Evolutionary conservation across 2,113 vertebrate species (phyloP).

Genomic region (Balaeniceps rex): DNA sequence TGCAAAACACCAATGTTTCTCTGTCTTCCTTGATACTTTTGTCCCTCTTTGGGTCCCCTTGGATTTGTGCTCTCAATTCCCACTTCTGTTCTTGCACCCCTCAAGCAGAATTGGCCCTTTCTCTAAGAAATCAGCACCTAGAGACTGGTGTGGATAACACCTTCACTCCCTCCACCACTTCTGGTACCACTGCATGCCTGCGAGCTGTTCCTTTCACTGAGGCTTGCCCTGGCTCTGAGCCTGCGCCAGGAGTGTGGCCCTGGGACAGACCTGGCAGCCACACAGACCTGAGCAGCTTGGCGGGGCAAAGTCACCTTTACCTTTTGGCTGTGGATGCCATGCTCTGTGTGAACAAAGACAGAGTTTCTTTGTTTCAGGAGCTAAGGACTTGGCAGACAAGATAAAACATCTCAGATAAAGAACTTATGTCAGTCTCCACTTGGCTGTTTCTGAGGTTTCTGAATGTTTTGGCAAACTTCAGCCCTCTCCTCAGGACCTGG

Average conservation of each 20-base stretch:
- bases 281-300: not conserved
- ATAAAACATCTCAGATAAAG: not conserved
- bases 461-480: slow-evolving; percentile 21
- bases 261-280: not conserved
- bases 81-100: not conserved
- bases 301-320: not conserved
- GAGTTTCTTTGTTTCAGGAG: slow-evolving; percentile 16
- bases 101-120: not conserved
- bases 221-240: not conserved
- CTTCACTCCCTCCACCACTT: not conserved
- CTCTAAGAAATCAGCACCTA: not conserved
- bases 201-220: not conserved
- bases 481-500: not conserved
- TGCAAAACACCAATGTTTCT: not conserved
- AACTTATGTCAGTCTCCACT: not conserved
- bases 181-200: not conserved
- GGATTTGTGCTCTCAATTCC: not conserved
- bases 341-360: not conserved
- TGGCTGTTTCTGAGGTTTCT: slow-evolving; percentile 12
- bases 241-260: rapidly evolving
- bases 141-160: not conserved
- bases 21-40: not conserved
- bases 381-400: slow-evolving; percentile 3
- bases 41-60: not conserved
- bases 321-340: not conserved